Evolutionary conservation across 2,797 vertebrate genomes (phyloP), one percentile per base, ranked within the genome.

Genomic region (Microctenopoma lineatum): DNA sequence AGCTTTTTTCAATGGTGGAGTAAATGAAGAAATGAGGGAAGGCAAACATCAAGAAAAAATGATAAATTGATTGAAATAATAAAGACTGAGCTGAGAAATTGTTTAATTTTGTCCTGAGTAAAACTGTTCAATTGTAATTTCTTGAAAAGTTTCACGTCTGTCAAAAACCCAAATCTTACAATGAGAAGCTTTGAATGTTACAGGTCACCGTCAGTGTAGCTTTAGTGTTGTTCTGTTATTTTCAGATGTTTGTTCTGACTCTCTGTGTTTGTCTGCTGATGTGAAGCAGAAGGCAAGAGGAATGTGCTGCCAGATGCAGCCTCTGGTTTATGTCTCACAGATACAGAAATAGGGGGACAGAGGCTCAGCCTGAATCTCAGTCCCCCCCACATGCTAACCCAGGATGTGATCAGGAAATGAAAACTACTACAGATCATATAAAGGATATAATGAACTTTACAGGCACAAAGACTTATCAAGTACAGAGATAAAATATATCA

Each of bases 291-390:
- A 73, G 73, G n/a, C 5, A 16, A 18, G 61, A 79, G 80, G 90
- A 89, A 87, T 91, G 84, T 41, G 18, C 54, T 42, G 60, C 78
- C 83, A 84, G 78, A 84, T 82, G 75, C 72, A 79, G 77, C 55
- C 63, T 75, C 86, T 87, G 88, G 53, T 80, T 86, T 75, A 46
- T 75, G 44, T 79, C 52, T 89, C 89, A 80, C 75, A 72, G 81
- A 75, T 54, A 69, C 69, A 72, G 26, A 64, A 60, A 59, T 26
- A 65, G 62, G 4, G 39, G 21, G 26, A 18, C 10, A 39, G 47
- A 21, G 59, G 47, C 44, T 44, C 47, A 73, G n/a, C 15, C 21
- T 27, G 4, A 48, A 21, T 38, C 7, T 34, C 5, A 25, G 0
- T 6, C 32, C 5, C 48, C 1, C 16, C 32, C 5, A 21, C 26